Evolutionary conservation across 2,797 vertebrate species (phyloP).

Genomic region (Spea hammondii): DNA sequence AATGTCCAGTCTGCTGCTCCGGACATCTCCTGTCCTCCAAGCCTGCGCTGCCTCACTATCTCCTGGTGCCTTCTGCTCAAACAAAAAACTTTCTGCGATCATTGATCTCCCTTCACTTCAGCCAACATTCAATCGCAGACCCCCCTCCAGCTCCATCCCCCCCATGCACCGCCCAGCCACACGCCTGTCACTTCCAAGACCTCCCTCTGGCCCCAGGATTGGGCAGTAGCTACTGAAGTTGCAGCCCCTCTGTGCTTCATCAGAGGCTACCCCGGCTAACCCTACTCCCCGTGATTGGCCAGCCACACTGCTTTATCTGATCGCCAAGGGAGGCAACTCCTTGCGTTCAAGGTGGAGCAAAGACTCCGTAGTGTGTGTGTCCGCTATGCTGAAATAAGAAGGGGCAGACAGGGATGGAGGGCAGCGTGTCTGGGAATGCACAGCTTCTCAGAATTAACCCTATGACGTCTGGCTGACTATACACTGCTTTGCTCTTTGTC

Average conservation of each 20-base stretch:
- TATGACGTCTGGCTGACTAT: background rate
- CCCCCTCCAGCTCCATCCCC: constrained; percentile 1
- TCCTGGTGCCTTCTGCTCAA: constrained; percentile 28
- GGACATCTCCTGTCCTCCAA: background rate
- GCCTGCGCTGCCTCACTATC: constrained; percentile 3
- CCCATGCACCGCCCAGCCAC: constrained; percentile 35
- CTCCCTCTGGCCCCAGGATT: constrained; percentile 21
- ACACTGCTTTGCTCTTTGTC: background rate
- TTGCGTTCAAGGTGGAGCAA: constrained; percentile 4
- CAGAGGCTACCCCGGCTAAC: background rate
- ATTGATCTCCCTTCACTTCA: constrained; percentile 40
- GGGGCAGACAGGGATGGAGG: background rate
- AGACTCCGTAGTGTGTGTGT: constrained; percentile 12
- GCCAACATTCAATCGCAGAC: background rate
- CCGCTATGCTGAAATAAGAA: constrained; percentile 1
- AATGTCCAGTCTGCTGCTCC: background rate
- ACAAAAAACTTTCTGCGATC: constrained; percentile 52
- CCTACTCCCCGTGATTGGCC: constrained; percentile 1
- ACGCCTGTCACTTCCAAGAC: constrained; percentile 40
- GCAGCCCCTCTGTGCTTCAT: constrained; percentile 10
- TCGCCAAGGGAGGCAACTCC: background rate
- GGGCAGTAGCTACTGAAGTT: constrained; percentile 12
- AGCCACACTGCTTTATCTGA: background rate
- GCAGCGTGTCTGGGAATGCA: background rate
- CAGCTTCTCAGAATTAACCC: background rate